phyloP scores from a whole-genome alignment of 92 coral and sea anemone species.

The Plumapathes pennacea region DNA sequence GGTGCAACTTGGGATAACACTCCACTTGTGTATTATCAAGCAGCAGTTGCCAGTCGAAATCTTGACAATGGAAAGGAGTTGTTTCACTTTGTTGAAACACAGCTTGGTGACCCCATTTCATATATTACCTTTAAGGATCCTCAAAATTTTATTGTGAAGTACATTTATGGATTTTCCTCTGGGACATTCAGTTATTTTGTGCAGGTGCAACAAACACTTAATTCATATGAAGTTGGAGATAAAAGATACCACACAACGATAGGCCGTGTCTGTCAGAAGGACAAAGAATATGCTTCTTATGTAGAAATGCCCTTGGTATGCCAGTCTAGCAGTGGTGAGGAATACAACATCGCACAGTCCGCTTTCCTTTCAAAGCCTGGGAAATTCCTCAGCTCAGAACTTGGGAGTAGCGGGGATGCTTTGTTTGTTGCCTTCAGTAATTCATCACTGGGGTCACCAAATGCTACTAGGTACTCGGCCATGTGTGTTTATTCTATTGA shows the following conservation, averaged over 20 bases:
- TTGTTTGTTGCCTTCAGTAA: slow-evolving; percentile 65
- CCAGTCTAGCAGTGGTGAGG: slow-evolving; percentile 30
- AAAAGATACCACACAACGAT: slow-evolving; percentile 54
- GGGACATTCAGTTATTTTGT: slow-evolving; percentile 57
- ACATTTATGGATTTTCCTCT: slow-evolving; percentile 57
- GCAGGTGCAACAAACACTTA: slow-evolving; percentile 45
- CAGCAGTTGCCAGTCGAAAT: too few species aligned
- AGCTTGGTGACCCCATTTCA: too few species aligned
- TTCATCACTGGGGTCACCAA: slow-evolving; percentile 14
- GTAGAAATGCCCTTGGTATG: slow-evolving; percentile 70
- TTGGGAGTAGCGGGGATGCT: slow-evolving; percentile 42
- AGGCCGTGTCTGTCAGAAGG: slow-evolving; percentile 63
- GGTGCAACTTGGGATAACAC: slow-evolving; percentile 67
- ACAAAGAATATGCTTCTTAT: slow-evolving; percentile 38
- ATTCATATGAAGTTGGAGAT: slow-evolving; percentile 4
- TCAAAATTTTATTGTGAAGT: too few species aligned
- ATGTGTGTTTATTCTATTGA: slow-evolving; percentile 63
- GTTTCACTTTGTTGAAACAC: too few species aligned
- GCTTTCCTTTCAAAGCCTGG: slow-evolving; percentile 66
- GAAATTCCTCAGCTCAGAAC: slow-evolving; percentile 24
- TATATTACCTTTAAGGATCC: too few species aligned
- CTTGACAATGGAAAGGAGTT: too few species aligned
- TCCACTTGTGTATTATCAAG: too few species aligned
- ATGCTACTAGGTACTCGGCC: slow-evolving; percentile 36
- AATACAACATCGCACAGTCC: slow-evolving; percentile 51